Evolutionary conservation across 1,140 invertebrate genomes (phyloP).

Genomic region (Heliothis virescens): DNA sequence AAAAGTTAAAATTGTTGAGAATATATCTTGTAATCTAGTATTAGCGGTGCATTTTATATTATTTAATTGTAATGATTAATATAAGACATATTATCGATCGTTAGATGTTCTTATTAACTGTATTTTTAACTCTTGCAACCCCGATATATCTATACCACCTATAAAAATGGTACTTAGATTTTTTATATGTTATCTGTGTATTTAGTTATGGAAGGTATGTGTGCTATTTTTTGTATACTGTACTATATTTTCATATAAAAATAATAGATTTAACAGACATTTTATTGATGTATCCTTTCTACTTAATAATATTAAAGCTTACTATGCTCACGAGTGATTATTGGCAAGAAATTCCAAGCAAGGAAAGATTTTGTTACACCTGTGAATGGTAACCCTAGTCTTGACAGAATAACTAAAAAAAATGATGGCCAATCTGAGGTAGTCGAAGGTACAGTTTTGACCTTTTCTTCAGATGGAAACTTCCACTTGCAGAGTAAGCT

Average conservation of each 20-base stretch:
- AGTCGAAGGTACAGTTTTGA: neutral
- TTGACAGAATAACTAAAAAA: conserved; percentile 6
- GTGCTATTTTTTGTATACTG: conserved; percentile 42
- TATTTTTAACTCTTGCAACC: conserved; percentile 55
- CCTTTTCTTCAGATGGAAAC: conserved; percentile 3
- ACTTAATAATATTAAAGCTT: conserved; percentile 41
- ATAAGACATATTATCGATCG: conserved; percentile 55
- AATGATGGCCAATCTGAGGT: neutral
- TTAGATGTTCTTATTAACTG: conserved; percentile 61
- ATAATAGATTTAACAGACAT: conserved; percentile 27
- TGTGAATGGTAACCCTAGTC: neutral
- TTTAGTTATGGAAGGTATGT: conserved; percentile 14
- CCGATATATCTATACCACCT: conserved; percentile 40
- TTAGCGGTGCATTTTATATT: conserved; percentile 80
- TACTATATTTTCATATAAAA: conserved; percentile 39
- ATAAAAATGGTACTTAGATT: conserved; percentile 20
- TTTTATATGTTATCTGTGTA: conserved; percentile 45
- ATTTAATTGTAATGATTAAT: conserved; percentile 61
- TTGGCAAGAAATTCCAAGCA: neutral
- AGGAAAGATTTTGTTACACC: no score
- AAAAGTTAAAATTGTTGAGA: conserved; percentile 63
- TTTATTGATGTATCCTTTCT: conserved; percentile 39
- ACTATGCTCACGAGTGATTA: conserved; percentile 4
- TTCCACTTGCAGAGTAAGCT: conserved; percentile 21
- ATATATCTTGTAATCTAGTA: conserved; percentile 71